A percentile compares a stretch with the other conserved stretches of the same genome.
Conservation (phyloP, 2,888 invertebrate genomes). For the Xanthorhoe designata region DNA sequence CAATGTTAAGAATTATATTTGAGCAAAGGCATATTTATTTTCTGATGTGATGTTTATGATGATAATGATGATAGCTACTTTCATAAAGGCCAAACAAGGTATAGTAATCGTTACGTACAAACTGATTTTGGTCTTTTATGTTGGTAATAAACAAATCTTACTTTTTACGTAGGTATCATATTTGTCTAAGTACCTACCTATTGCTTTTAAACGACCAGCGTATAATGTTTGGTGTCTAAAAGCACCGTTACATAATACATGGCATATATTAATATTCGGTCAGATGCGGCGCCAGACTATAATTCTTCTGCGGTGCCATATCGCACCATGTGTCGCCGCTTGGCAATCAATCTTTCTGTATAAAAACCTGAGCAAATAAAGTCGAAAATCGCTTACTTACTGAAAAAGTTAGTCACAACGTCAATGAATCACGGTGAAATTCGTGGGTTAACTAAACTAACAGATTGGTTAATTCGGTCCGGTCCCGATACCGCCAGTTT, state of each 20-base stretch:
- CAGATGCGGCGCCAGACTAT: conserved; percentile 16
- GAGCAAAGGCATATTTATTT: too few species aligned
- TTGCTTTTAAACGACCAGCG: background rate
- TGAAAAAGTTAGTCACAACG: conserved; percentile 53
- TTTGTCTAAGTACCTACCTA: too few species aligned
- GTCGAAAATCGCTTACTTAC: conserved; percentile 23
- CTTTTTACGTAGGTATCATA: too few species aligned
- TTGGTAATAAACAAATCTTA: too few species aligned
- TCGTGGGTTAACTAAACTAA: conserved; percentile 42
- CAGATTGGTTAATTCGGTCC: conserved; percentile 44
- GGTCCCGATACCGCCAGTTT: conserved; percentile 54
- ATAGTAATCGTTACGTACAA: too few species aligned
- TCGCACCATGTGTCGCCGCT: conserved; percentile 13
- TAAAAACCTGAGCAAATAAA: conserved; percentile 14
- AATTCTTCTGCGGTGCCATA: conserved; percentile 9
- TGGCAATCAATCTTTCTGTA: conserved; percentile 10
- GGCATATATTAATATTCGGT: conserved; percentile 2
- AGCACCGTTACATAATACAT: conserved; percentile 4
- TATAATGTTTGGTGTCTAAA: background rate
- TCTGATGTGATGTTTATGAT: too few species aligned
- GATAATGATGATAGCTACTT: too few species aligned
- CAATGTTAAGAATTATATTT: background rate
- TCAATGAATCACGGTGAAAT: conserved; percentile 59
- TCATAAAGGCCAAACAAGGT: too few species aligned
- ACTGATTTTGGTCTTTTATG: too few species aligned